A percentile compares a stretch with the other conserved stretches of the same genome.
Conservation (phyloP, 2,113 vertebrate species). For the Hydrochoerus hydrochaeris region DNA sequence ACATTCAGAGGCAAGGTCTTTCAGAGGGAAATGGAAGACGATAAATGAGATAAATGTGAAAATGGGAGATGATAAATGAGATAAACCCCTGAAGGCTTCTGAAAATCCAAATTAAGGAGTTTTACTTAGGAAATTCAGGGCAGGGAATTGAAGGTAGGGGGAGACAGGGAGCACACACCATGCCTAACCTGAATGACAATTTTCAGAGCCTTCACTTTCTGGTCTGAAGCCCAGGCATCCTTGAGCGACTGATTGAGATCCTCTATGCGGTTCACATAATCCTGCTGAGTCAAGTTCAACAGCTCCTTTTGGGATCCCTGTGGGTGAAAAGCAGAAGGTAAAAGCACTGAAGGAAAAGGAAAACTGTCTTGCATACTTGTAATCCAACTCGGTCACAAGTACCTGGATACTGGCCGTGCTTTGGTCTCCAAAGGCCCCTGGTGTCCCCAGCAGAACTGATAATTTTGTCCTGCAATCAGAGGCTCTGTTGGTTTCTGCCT, state of each 20-base stretch:
- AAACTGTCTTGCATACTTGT: not conserved
- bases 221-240: conserved; percentile 98
- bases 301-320: conserved; percentile 98
- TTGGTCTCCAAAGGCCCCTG: not conserved
- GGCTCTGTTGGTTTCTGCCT: not conserved
- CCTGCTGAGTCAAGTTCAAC: conserved; percentile 97
- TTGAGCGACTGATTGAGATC: conserved; percentile 98
- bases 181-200: conserved; percentile 97
- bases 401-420: not conserved
- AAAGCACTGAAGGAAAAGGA: not conserved
- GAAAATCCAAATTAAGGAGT: not conserved
- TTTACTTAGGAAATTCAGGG: not conserved
- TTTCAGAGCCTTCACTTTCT: conserved; percentile 99
- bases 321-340: not conserved
- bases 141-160: rapidly evolving
- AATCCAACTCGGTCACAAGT: too few species aligned
- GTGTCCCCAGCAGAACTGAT: not conserved
- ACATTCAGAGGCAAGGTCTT: not conserved
- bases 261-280: conserved; percentile 97
- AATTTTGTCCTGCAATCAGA: not conserved
- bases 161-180: not conserved
- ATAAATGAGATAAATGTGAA: not conserved
- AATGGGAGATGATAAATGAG: not conserved
- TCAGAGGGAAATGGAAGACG: not conserved
- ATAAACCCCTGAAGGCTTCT: not conserved